Conservation (phyloP, 2,113 vertebrate genomes). For the Cyprinus carpio region DNA sequence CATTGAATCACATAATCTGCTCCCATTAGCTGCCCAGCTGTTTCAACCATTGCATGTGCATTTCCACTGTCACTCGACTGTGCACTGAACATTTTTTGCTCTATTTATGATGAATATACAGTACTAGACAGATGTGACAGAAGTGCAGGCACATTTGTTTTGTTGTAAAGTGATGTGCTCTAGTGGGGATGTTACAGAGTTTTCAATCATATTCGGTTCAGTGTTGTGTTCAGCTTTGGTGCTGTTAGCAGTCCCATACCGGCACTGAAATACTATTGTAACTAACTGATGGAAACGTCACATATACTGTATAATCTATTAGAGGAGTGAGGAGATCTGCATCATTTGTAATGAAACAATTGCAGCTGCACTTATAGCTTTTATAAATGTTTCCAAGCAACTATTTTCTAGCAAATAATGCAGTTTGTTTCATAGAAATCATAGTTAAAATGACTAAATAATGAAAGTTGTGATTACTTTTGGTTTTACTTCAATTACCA, state of each 20-base stretch:
- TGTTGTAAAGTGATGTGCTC: conserved; percentile 4
- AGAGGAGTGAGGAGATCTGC: too few relatives aligned
- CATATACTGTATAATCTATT: not conserved
- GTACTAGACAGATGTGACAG: conserved; percentile 6
- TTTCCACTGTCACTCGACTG: not conserved
- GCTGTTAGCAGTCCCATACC: conserved; percentile 4
- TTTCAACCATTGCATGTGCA: conserved; percentile 12
- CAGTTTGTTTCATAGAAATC: not conserved
- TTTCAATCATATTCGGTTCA: conserved; percentile 9
- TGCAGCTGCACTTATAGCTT: not conserved
- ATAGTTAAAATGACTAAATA: not conserved
- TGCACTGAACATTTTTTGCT: not conserved
- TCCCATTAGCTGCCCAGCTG: conserved; percentile 31
- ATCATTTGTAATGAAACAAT: conserved; percentile 6
- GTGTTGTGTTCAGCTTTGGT: not conserved
- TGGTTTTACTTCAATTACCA: not conserved
- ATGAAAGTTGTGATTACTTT: not conserved
- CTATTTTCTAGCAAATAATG: not conserved
- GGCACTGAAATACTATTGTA: not conserved
- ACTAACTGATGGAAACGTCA: conserved; percentile 17
- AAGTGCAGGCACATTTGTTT: conserved; percentile 18
- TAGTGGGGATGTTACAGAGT: conserved; percentile 17
- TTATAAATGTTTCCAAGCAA: conserved; percentile 1
- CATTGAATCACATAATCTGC: conserved; percentile 15
- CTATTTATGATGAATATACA: conserved; percentile 29